A percentile compares a stretch with the other conserved stretches of the same genome.
Evolutionary conservation across 2,113 vertebrate genomes (phyloP).

Genomic region (Pterophyllum scalare): DNA sequence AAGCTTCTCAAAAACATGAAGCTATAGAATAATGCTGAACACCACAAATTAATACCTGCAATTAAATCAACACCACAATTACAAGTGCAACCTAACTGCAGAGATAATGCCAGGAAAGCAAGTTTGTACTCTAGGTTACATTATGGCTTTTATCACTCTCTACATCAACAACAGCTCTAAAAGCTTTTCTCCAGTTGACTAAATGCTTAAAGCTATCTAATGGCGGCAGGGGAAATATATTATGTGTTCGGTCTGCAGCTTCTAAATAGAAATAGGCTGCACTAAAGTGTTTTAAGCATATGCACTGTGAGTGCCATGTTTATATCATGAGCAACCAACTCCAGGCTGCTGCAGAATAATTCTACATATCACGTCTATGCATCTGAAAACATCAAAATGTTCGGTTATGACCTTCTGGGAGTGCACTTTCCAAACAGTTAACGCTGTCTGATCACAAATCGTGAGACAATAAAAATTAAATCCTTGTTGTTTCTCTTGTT

Average conservation of each 20-base stretch:
- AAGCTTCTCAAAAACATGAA: not conserved
- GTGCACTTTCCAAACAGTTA: not conserved
- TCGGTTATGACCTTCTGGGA: slow-evolving; percentile 14
- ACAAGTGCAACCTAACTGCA: not conserved
- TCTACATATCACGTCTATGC: not conserved
- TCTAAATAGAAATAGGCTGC: not conserved
- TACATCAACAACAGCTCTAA: not conserved
- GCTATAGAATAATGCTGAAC: not conserved
- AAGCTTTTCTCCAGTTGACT: slow-evolving; percentile 1
- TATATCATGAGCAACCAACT: not conserved
- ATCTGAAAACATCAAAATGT: slow-evolving; percentile 2
- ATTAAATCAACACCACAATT: not conserved
- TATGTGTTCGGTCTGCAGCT: not conserved
- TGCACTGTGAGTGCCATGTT: not conserved
- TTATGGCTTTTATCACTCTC: not conserved
- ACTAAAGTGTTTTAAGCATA: not conserved
- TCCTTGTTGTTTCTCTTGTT: slow-evolving; percentile 1
- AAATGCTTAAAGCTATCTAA: not conserved
- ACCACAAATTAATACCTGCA: not conserved
- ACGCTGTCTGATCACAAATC: not conserved
- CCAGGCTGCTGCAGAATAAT: not conserved
- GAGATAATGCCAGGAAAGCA: not conserved
- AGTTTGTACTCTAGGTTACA: not conserved
- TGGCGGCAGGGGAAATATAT: not conserved
- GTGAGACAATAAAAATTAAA: not conserved